These are phyloP conservation scores for Cenopis cana DNA, from an alignment of 2,888 invertebrate species.

Conservation along the genomic window DNA sequence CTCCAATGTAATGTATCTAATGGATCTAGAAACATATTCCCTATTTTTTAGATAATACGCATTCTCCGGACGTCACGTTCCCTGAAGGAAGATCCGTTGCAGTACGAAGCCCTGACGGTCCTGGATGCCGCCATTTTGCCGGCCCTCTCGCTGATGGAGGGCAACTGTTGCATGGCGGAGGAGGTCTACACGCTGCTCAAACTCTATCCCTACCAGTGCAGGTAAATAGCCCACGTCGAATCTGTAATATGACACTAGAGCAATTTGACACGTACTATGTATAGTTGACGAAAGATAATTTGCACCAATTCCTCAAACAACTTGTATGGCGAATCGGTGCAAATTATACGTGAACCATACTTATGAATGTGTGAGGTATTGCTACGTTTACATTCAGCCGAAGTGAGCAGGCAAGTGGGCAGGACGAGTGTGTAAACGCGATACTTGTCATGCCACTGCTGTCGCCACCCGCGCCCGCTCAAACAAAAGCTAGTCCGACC, in stretches of 20 bases:
- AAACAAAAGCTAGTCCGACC: too few species aligned
- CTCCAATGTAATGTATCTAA: too few species aligned
- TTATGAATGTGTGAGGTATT: too few species aligned
- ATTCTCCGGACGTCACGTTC: slow-evolving; percentile 72
- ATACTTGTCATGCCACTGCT: too few species aligned
- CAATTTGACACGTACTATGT: not conserved
- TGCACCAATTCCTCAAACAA: too few species aligned
- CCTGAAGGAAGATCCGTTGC: slow-evolving; percentile 84
- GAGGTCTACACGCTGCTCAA: slow-evolving; percentile 97
- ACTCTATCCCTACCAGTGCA: slow-evolving; percentile 93
- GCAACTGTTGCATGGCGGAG: slow-evolving; percentile 98
- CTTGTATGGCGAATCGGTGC: too few species aligned
- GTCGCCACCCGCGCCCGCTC: too few species aligned
- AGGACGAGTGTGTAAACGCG: too few species aligned
- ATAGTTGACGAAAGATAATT: not conserved
- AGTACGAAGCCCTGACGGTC: slow-evolving; percentile 93
- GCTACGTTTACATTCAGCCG: too few species aligned
- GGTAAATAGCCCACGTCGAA: slow-evolving; percentile 70
- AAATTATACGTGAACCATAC: too few species aligned
- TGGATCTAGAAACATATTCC: slow-evolving; percentile 62
- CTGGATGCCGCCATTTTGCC: slow-evolving; percentile 96
- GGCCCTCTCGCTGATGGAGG: slow-evolving; percentile 95
- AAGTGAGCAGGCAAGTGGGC: too few species aligned
- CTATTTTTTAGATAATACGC: slow-evolving; percentile 70
- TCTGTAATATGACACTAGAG: not conserved